A percentile compares a stretch with the other conserved stretches of the same genome.
phyloP scores from a whole-genome alignment of 2,113 vertebrate species.

The Panthera uncia region DNA sequence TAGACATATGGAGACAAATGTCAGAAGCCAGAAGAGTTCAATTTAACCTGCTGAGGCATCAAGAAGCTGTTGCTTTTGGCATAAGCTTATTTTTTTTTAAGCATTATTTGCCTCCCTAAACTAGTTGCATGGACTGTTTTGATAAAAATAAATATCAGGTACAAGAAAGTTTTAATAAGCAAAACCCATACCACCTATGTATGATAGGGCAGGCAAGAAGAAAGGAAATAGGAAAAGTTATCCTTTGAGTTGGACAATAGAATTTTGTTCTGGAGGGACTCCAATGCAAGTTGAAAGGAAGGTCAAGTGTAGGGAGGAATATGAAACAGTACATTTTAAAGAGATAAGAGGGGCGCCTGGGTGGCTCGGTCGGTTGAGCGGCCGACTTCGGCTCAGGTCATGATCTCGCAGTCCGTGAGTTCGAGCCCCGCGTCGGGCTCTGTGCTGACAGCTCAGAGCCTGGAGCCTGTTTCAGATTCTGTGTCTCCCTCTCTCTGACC shows the following conservation, averaged over 20 bases:
- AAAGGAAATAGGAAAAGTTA: constrained; percentile 56
- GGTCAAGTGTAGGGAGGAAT: constrained; percentile 45
- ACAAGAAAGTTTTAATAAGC: constrained; percentile 4
- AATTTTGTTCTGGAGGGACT: constrained; percentile 38
- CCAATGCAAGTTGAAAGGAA: constrained; percentile 52
- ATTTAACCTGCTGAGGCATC: background rate
- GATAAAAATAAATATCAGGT: constrained; percentile 11
- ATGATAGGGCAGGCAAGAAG: background rate
- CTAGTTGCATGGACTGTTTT: background rate
- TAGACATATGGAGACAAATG: background rate
- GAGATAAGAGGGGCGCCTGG: background rate
- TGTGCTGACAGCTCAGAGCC: no score
- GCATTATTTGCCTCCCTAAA: background rate
- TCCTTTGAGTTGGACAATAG: background rate
- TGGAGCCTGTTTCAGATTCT: no score
- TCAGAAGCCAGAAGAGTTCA: background rate
- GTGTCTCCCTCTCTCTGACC: no score
- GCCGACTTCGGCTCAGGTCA: no score
- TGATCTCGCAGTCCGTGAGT: no score
- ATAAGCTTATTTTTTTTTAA: background rate
- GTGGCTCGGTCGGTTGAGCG: no score
- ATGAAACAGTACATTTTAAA: background rate
- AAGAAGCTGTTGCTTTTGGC: background rate
- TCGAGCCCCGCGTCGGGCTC: no score
- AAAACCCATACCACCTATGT: background rate